phyloP scores from a whole-genome alignment of 1,140 invertebrate species.

The Papilio machaon region DNA sequence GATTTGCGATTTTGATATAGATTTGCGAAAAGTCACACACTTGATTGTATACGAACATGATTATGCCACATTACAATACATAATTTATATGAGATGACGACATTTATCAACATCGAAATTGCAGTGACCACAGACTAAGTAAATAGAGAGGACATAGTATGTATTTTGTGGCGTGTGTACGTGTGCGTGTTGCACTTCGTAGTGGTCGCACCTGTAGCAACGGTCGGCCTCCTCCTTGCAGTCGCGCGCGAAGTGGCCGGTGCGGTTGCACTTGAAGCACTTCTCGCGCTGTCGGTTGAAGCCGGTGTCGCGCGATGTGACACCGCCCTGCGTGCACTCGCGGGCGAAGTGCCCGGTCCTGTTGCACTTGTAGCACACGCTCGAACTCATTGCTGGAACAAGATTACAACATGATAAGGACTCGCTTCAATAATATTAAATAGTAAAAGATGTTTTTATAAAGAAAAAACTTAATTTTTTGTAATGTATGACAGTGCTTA shows the following conservation, averaged over 20 bases:
- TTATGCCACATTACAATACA: too few relatives aligned
- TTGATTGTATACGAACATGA: background rate
- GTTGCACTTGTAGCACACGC: slow-evolving; percentile 95
- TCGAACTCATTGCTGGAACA: slow-evolving; percentile 86
- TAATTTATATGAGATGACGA: background rate
- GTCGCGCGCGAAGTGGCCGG: slow-evolving; percentile 95
- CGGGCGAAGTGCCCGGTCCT: slow-evolving; percentile 93
- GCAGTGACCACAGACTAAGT: background rate
- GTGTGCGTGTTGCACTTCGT: background rate
- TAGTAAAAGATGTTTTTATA: too few relatives aligned
- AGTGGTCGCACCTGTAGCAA: slow-evolving; percentile 86
- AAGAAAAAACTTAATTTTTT: background rate
- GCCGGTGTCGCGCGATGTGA: slow-evolving; percentile 83
- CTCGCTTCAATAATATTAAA: background rate
- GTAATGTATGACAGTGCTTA: background rate
- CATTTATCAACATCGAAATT: background rate
- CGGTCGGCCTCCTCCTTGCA: slow-evolving; percentile 93
- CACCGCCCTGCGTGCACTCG: slow-evolving; percentile 89
- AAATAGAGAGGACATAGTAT: background rate
- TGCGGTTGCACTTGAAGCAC: slow-evolving; percentile 97
- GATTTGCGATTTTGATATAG: background rate
- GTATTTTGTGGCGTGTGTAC: too few relatives aligned
- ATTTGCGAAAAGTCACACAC: background rate
- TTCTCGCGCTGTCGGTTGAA: slow-evolving; percentile 87
- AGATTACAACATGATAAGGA: background rate